These are phyloP conservation scores for Cyprinodon brontotheroides DNA, from an alignment of 2,113 vertebrate genomes.

Conservation along the genomic window DNA sequence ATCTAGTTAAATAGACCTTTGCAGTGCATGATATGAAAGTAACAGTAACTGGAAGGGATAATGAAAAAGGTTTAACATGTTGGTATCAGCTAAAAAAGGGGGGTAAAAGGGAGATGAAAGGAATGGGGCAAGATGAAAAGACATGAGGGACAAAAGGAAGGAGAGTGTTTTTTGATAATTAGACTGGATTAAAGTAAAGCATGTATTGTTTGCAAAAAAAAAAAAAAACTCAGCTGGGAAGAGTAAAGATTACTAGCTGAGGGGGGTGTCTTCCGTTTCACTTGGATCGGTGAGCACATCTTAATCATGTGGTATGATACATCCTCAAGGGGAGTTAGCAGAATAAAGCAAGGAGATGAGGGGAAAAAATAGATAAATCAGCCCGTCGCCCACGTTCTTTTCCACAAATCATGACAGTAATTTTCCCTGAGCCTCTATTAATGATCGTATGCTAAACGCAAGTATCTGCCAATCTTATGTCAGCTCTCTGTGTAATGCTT, in stretches of 20 bases:
- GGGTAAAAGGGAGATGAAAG: neutral
- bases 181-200: constrained; percentile 38
- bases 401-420: constrained; percentile 25
- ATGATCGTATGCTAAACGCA: constrained; percentile 19
- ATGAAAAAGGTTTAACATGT: constrained; percentile 8
- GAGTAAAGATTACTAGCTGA: constrained; percentile 26
- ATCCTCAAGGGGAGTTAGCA: constrained; percentile 44
- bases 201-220: neutral
- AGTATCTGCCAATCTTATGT: constrained; percentile 39
- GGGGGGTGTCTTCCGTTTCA: constrained; percentile 45
- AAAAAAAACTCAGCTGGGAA: neutral
- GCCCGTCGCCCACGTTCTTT: neutral
- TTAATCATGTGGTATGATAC: constrained; percentile 64
- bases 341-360: constrained; percentile 37
- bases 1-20: constrained; percentile 18
- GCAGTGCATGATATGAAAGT: constrained; percentile 5
- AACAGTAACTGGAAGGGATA: constrained; percentile 8
- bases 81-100: neutral
- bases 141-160: neutral
- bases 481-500: constrained; percentile 29
- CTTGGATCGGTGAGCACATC: constrained; percentile 52
- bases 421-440: constrained; percentile 49
- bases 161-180: constrained; percentile 30
- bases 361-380: constrained; percentile 41
- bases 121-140: constrained; percentile 18